phyloP scores from a whole-genome alignment of 2,113 vertebrate species.

The Pluvianellus socialis region DNA sequence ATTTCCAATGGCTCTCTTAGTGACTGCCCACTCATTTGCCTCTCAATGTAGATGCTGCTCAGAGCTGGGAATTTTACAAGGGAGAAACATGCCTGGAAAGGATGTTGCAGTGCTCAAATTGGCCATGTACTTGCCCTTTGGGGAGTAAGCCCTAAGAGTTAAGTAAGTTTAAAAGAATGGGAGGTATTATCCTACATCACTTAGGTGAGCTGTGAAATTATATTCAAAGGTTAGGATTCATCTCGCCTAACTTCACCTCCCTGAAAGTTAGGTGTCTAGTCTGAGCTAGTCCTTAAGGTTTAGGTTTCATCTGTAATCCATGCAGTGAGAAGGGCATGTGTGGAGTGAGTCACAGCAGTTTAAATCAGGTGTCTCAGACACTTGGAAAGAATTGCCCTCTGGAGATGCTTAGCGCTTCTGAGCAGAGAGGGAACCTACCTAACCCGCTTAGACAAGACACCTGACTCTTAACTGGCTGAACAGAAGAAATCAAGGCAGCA shows the following conservation, averaged over 20 bases:
- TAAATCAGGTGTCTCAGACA: background rate
- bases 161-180: background rate
- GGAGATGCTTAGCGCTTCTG: background rate
- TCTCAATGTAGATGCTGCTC: background rate
- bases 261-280: conserved; percentile 6
- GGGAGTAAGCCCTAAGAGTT: background rate
- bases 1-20: background rate
- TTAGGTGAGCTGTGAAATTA: background rate
- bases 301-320: background rate
- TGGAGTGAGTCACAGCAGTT: background rate
- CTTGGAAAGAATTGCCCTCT: background rate
- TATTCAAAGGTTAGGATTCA: background rate
- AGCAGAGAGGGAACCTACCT: background rate
- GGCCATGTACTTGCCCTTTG: background rate
- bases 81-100: background rate
- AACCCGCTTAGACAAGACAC: background rate
- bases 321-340: background rate
- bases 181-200: background rate
- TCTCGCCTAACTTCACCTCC: background rate
- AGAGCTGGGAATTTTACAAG: background rate
- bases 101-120: background rate
- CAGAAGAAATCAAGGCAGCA: background rate
- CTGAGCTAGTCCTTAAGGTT: conserved; percentile 21
- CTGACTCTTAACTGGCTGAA: background rate
- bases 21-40: background rate